Conservation (phyloP, 2,113 vertebrate species). For the Aegotheles bennettii region DNA sequence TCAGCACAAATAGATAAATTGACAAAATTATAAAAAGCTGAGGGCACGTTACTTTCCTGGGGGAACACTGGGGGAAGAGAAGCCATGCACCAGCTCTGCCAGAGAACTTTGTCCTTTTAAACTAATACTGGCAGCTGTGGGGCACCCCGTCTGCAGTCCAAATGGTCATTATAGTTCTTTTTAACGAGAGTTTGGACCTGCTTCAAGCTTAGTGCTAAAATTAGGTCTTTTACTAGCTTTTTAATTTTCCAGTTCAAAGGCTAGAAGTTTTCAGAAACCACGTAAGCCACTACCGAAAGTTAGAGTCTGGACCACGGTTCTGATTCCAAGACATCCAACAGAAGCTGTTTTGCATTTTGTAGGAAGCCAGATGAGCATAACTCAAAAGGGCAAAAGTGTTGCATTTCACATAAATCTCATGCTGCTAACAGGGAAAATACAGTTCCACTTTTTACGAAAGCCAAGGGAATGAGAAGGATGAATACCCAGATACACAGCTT, state of each 20-base stretch:
- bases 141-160: neutral
- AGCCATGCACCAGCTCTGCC: neutral
- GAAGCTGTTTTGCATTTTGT: neutral
- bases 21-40: neutral
- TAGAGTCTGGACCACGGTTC: neutral
- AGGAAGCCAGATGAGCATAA: neutral
- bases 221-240: conserved; percentile 27
- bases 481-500: neutral
- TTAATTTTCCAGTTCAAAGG: conserved; percentile 30
- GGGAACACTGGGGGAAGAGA: neutral
- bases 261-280: conserved; percentile 1
- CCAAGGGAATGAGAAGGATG: neutral
- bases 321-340: neutral
- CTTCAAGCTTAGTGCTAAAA: conserved; percentile 29
- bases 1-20: neutral
- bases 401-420: neutral
- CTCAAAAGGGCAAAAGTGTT: neutral
- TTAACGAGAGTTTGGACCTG: conserved; percentile 7
- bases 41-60: neutral
- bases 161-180: neutral
- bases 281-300: neutral
- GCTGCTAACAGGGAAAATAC: neutral
- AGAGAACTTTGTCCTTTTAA: neutral
- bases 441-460: neutral
- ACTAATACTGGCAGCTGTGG: neutral